These are phyloP conservation scores for Xenopus borealis DNA, from an alignment of 2,113 vertebrate genomes.

Conservation along the genomic window DNA sequence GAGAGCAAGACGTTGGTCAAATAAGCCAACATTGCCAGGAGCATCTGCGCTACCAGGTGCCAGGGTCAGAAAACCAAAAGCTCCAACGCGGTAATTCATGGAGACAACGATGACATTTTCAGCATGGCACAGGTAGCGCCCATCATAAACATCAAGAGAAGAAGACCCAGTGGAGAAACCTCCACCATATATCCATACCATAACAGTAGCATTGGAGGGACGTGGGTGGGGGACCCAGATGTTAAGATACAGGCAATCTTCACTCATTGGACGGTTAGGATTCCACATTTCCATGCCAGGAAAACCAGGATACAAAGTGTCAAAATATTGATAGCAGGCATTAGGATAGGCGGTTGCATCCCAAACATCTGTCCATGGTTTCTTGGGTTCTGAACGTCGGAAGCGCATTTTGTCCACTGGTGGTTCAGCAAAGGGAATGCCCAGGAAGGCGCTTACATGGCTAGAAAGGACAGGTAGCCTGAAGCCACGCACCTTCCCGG, in stretches of 20 bases:
- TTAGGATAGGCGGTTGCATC: conserved; percentile 70
- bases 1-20: conserved; percentile 84
- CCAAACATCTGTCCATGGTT: conserved; percentile 66
- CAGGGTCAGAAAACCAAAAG: conserved; percentile 83
- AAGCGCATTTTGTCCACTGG: conserved; percentile 77
- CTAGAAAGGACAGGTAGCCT: conserved; percentile 61
- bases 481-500: conserved; percentile 69
- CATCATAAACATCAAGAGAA: conserved; percentile 87
- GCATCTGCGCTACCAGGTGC: conserved; percentile 80
- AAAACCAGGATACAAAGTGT: conserved; percentile 80
- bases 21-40: conserved; percentile 82
- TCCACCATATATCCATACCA: conserved; percentile 91
- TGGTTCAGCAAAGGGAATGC: conserved; percentile 83
- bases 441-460: conserved; percentile 76
- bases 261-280: conserved; percentile 84
- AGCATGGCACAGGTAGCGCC: conserved; percentile 77
- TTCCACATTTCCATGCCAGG: conserved; percentile 91
- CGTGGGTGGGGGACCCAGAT: conserved; percentile 78
- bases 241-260: conserved; percentile 90
- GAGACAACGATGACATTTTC: conserved; percentile 82
- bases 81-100: conserved; percentile 86
- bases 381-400: conserved; percentile 71
- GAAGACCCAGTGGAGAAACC: conserved; percentile 88
- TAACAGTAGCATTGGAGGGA: conserved; percentile 72
- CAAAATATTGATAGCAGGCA: conserved; percentile 81